phyloP scores from a whole-genome alignment of 2,888 invertebrate species.

The Limnephilus auricula region DNA sequence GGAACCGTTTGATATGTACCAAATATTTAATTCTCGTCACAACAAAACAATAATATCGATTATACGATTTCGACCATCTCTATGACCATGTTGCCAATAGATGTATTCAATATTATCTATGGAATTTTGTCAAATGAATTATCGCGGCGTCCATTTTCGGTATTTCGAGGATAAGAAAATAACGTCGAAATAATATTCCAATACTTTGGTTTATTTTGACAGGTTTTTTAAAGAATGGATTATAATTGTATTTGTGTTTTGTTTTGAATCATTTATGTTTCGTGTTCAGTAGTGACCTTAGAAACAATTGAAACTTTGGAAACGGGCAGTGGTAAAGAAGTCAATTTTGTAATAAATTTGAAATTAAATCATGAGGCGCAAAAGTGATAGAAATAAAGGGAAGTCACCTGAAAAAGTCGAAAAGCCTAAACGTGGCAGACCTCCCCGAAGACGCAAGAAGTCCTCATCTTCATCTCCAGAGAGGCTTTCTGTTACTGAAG shows the following conservation, averaged over 20 bases:
- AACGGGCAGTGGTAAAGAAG: not conserved
- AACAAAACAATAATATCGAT: not conserved
- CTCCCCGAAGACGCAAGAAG: conserved; percentile 77
- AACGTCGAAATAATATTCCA: not conserved
- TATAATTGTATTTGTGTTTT: not conserved
- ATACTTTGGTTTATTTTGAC: conserved; percentile 2
- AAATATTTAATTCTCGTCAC: too few relatives aligned
- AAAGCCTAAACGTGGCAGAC: conserved; percentile 77
- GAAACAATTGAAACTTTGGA: not conserved
- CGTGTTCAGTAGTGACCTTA: not conserved
- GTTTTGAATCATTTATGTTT: not conserved
- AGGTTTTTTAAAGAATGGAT: not conserved
- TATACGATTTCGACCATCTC: not conserved
- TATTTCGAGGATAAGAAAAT: not conserved
- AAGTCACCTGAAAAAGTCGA: conserved; percentile 82
- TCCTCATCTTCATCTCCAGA: conserved; percentile 77
- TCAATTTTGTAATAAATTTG: not conserved
- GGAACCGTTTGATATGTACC: too few relatives aligned
- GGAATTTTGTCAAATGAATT: conserved; percentile 4
- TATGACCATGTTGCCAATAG: conserved; percentile 17
- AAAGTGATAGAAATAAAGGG: conserved; percentile 83
- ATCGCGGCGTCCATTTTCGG: conserved; percentile 46
- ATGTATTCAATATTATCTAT: conserved; percentile 8
- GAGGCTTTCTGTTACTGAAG: conserved; percentile 75
- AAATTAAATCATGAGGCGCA: conserved; percentile 81